Percentiles rank a stretch among this genome's conserved stretches.
Evolutionary conservation across 2,113 vertebrate genomes (phyloP).

Genomic region (Himantopus leucocephalus): DNA sequence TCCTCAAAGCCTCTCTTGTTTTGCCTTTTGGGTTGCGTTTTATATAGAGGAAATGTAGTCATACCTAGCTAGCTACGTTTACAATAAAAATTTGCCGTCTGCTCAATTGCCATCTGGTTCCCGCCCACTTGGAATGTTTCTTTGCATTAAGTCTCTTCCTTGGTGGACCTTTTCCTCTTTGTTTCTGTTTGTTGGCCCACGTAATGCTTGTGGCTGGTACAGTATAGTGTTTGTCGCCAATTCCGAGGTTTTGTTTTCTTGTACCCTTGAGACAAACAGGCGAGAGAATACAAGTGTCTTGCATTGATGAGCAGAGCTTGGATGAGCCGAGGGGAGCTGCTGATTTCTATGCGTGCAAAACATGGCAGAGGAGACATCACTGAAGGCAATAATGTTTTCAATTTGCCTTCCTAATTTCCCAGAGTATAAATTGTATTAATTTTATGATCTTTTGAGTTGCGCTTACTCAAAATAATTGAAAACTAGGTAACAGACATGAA

Average conservation of each 20-base stretch:
- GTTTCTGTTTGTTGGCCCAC: background rate
- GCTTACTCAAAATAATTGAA: background rate
- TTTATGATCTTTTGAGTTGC: rapidly evolving
- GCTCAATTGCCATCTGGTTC: background rate
- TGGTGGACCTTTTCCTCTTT: background rate
- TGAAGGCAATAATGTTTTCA: rapidly evolving
- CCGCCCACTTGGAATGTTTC: background rate
- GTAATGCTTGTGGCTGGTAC: background rate
- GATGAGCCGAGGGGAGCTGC: background rate
- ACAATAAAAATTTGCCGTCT: background rate
- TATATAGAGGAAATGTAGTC: background rate
- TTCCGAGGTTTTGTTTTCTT: background rate
- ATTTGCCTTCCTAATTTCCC: background rate
- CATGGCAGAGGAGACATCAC: rapidly evolving
- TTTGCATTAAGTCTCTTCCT: background rate
- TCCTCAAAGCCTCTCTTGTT: background rate
- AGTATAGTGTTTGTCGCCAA: rapidly evolving
- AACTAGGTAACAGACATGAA: background rate
- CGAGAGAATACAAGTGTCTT: too few relatives aligned
- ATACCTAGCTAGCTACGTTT: background rate
- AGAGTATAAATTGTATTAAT: background rate
- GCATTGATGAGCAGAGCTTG: background rate
- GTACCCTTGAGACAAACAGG: background rate
- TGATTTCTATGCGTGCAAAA: background rate
- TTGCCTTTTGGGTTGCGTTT: background rate